These are phyloP conservation scores for Bolborhynchus lineola DNA, from an alignment of 2,113 vertebrate species.

Conservation along the genomic window DNA sequence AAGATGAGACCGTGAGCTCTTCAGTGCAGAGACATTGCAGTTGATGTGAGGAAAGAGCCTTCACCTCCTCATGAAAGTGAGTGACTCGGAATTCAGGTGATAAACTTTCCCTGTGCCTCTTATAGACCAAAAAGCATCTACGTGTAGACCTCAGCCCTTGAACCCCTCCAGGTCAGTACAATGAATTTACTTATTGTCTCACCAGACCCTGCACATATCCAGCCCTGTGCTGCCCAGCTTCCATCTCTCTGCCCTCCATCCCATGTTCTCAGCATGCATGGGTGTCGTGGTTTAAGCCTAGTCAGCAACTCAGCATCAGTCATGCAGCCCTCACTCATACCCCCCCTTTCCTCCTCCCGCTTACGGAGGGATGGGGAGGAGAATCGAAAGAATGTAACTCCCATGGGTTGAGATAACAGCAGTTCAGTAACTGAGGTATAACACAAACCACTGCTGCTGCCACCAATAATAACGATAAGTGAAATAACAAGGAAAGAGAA, in stretches of 20 bases:
- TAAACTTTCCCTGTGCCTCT: background rate
- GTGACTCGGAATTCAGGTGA: background rate
- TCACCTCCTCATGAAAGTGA: background rate
- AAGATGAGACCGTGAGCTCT: background rate
- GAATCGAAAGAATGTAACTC: too few relatives aligned
- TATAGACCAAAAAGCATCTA: background rate
- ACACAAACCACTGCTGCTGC: too few relatives aligned
- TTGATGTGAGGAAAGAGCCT: background rate
- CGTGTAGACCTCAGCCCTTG: too few relatives aligned
- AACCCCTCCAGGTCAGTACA: accelerated
- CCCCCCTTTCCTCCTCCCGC: too few relatives aligned
- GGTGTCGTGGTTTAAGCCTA: too few relatives aligned
- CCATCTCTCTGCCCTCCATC: background rate
- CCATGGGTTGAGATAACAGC: too few relatives aligned
- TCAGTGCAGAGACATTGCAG: background rate
- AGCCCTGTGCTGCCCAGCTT: background rate
- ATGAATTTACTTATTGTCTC: accelerated
- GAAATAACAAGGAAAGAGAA: too few relatives aligned
- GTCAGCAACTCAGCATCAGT: too few relatives aligned
- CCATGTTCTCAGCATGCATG: accelerated
- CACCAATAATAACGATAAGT: too few relatives aligned
- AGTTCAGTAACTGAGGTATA: too few relatives aligned
- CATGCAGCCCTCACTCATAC: too few relatives aligned
- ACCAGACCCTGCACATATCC: background rate
- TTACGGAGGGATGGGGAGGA: too few relatives aligned